These are phyloP conservation scores for Drosophila serrata DNA, from an alignment of 1,140 invertebrate species.

Conservation along the genomic window DNA sequence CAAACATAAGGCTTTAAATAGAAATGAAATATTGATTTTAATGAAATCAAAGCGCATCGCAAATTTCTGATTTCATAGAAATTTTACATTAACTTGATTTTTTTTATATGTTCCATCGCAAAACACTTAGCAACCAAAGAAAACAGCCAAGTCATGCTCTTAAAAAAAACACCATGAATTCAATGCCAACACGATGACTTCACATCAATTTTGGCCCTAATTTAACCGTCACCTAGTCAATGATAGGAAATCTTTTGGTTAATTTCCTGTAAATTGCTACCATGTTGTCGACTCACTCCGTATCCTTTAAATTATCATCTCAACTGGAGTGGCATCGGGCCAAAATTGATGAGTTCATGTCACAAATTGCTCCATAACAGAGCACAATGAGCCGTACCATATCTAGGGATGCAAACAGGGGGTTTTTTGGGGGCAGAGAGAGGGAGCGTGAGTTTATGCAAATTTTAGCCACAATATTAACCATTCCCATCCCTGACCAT, in stretches of 20 bases:
- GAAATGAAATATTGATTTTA: constrained; percentile 5
- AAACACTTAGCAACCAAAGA: constrained; percentile 14
- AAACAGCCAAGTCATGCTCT: constrained; percentile 4
- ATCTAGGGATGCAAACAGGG: constrained; percentile 10
- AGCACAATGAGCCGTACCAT: constrained; percentile 56
- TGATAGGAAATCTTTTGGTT: constrained; percentile 55
- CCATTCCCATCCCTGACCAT: constrained; percentile 25
- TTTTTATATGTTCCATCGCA: background rate
- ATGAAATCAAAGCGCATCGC: background rate
- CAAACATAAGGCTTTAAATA: background rate
- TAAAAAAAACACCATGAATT: constrained; percentile 19
- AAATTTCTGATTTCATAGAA: constrained; percentile 8
- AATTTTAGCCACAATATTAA: constrained; percentile 86
- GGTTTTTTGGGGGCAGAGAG: no score
- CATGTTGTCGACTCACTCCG: constrained; percentile 42
- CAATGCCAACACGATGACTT: constrained; percentile 27
- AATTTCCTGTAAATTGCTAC: constrained; percentile 58
- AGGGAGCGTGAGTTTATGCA: constrained; percentile 67
- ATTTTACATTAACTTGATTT: constrained; percentile 3
- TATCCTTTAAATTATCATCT: constrained; percentile 51
- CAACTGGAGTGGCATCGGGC: constrained; percentile 16
- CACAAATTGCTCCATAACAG: constrained; percentile 46
- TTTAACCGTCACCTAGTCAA: constrained; percentile 46
- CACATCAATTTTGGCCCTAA: constrained; percentile 7
- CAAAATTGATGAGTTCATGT: constrained; percentile 54